Evolutionary conservation across 2,888 invertebrate species (phyloP), one percentile per base, ranked within the genome.

Genomic region (Oegoconia quadripuncta): DNA sequence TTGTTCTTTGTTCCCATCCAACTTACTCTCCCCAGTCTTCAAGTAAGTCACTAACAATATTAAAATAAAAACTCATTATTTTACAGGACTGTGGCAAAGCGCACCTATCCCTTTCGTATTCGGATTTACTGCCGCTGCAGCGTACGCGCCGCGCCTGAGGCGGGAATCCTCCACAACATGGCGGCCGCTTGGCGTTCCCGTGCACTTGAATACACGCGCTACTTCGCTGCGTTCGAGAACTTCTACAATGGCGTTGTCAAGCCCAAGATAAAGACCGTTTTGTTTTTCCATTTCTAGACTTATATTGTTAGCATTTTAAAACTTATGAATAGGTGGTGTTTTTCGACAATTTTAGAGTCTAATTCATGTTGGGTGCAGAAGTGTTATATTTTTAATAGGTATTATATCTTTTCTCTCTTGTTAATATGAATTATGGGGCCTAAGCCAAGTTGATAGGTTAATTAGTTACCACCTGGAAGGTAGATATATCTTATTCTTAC

Each of bases 271-370:
- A 57, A 74, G 39, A 81, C 74, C 61, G 76, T 80, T 33, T 60
- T 83, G 64, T 73, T 80, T 59, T 74, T 83, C 57, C 75, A 83
- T 44, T 83, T 83, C 50, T 83, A 67, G 54, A 44, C 33, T 49
- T 45, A 45, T 30, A 27, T 39, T 41, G 38, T 43, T 30, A 39
- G 36, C 29, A 37, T 41, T 33, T 22, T n/a, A 22, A 31, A 33
- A 14, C 23, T 5, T 22, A 28, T 33, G 22, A 33, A 15, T 13
- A 33, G 13, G 30, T 30, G 30, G 16, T n/a, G n/a, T 9, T 30
- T 17, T 30, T 16, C 17, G 14, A 30, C n/a, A n/a, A 5, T 17
- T 15, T 17, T 16, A 30, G 8, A 13, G 27, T 13, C 27, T 27
- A 27, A 14, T 27, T 13, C 27, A n/a, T 3, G 27, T 27, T 25